These are phyloP conservation scores for Tapirus terrestris DNA, from an alignment of 2,113 vertebrate species.

Conservation along the genomic window DNA sequence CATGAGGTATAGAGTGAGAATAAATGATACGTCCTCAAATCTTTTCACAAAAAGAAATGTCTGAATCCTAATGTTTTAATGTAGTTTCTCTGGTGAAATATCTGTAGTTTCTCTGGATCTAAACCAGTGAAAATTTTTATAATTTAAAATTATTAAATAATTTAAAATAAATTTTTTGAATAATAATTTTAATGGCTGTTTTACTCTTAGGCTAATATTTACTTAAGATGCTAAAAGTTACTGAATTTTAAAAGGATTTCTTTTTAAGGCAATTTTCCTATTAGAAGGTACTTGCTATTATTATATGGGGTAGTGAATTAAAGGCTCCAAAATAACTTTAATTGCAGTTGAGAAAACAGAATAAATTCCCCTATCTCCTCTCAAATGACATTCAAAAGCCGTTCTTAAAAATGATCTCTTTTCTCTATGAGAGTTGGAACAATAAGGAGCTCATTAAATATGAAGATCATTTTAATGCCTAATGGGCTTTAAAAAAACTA, in stretches of 20 bases:
- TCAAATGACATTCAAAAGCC: background rate
- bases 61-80: background rate
- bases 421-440: slow-evolving; percentile 15
- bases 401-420: slow-evolving; percentile 39
- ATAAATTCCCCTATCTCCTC: background rate
- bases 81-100: background rate
- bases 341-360: slow-evolving; percentile 17
- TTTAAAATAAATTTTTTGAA: background rate
- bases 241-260: slow-evolving; percentile 41
- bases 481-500: slow-evolving; percentile 31
- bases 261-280: slow-evolving; percentile 35
- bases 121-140: slow-evolving; percentile 20
- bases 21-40: background rate
- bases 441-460: slow-evolving; percentile 54
- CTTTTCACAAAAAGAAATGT: slow-evolving; percentile 36
- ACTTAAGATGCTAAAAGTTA: slow-evolving; percentile 49
- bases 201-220: slow-evolving; percentile 58
- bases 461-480: slow-evolving; percentile 48
- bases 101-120: background rate
- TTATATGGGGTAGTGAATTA: slow-evolving; percentile 12
- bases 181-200: slow-evolving; percentile 34
- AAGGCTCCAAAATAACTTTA: background rate
- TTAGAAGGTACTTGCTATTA: background rate
- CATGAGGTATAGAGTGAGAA: background rate
- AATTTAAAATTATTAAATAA: slow-evolving; percentile 37